phyloP scores from a whole-genome alignment of 2,113 vertebrate species.

The Bujurquina vittata region DNA sequence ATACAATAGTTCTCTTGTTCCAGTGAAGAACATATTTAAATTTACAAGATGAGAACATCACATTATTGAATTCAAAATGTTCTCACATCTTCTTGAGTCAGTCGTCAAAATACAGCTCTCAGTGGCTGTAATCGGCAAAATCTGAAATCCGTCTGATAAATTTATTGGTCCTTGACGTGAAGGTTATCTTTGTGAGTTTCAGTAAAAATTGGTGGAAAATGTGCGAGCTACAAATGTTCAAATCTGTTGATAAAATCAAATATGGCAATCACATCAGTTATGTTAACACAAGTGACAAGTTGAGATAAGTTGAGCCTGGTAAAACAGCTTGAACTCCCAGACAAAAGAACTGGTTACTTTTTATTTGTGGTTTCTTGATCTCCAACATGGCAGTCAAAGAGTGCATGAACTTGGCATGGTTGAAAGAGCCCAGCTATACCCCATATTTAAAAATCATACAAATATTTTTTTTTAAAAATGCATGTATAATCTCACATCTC shows the following conservation, averaged over 20 bases:
- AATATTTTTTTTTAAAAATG: neutral
- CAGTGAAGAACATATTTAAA: constrained; percentile 4
- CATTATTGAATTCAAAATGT: neutral
- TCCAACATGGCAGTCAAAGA: neutral
- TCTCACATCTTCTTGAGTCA: neutral
- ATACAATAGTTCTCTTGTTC: neutral
- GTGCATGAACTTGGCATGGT: neutral
- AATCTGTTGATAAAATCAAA: neutral
- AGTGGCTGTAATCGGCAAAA: neutral
- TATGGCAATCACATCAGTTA: neutral
- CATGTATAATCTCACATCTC: neutral
- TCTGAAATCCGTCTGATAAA: neutral
- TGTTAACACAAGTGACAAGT: neutral
- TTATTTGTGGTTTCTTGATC: neutral
- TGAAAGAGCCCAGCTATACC: neutral
- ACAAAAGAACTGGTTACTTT: neutral
- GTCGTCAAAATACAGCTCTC: neutral
- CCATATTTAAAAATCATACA: neutral
- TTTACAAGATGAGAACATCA: neutral
- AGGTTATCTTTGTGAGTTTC: neutral
- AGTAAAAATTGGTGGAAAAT: neutral
- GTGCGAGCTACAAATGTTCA: neutral
- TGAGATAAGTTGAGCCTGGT: neutral
- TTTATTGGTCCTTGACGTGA: neutral
- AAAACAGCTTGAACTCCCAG: neutral